Evolutionary conservation across 2,113 vertebrate genomes (phyloP), one percentile per base, ranked within the genome.

Genomic region (Pao palembangensis): DNA sequence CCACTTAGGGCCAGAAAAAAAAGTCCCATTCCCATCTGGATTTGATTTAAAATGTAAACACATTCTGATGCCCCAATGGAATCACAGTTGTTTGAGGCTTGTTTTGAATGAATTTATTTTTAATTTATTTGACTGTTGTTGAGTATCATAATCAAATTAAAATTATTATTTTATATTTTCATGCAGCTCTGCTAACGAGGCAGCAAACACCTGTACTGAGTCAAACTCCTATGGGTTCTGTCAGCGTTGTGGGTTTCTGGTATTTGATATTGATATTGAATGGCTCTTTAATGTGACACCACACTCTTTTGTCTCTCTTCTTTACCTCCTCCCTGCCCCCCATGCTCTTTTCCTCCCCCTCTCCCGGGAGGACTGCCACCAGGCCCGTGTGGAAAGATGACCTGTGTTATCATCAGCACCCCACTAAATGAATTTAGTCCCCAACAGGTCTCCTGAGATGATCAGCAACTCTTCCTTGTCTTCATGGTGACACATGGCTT

Each of bases 221-320:
- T 28, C 25, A 28, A 28, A 28, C 60, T 77, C 78, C 78, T 74
- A 34, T 77, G 78, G 79, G 81, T 84, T 87, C 74, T 75, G 76
- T 79, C 76, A 82, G 75, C 76, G 78, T 83, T 71, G 71, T 72
- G 67, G 75, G 73, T 82, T 85, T 86, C 81, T 85, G 63, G 55
- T 41, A 68, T 90, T 84, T 75, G 81, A 78, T 87, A 82, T 87
- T 86, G 78, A 82, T 71, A 73, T 80, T 88, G 74, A 90, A 85
- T 76, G 81, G 69, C 69, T 88, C 80, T 77, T 89, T 88, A 88
- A 87, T 88, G 82, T 83, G 61, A 41, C 46, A 61, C 75, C 44
- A 41, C 76, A 63, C 44, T 56, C 76, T 82, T 86, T 78, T 75
- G 75, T 4, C 44, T 58, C 62, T 56, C 56, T 57, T 46, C 52